Evolutionary conservation across 2,797 vertebrate genomes (phyloP).

Genomic region (Lateolabrax maculatus): DNA sequence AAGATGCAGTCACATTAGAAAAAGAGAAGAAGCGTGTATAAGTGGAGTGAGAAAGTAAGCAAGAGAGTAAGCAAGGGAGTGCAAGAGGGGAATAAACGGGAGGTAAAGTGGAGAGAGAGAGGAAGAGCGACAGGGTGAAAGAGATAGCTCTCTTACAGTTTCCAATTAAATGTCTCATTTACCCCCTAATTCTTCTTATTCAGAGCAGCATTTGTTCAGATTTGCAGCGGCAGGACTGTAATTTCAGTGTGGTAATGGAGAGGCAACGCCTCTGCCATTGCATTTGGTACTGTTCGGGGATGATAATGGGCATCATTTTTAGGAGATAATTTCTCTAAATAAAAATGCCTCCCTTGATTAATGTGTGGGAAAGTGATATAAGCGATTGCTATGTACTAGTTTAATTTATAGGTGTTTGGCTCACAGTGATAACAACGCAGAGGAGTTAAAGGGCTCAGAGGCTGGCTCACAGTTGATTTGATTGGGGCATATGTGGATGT

Average conservation of each 20-base stretch:
- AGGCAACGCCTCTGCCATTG: conserved; percentile 67
- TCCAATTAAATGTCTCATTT: conserved; percentile 90
- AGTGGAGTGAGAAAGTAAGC: conserved; percentile 61
- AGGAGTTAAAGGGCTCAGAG: conserved; percentile 42
- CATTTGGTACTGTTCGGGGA: conserved; percentile 67
- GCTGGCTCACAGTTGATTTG: conserved; percentile 52
- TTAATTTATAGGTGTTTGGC: conserved; percentile 72
- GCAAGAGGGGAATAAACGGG: conserved; percentile 38
- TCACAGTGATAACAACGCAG: conserved; percentile 57
- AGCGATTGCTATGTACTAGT: conserved; percentile 50
- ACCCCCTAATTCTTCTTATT: conserved; percentile 85
- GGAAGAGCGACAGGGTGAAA: conserved; percentile 59
- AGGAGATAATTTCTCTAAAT: conserved; percentile 72
- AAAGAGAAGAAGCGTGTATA: conserved; percentile 54
- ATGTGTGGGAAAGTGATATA: conserved; percentile 65
- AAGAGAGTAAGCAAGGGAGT: conserved; percentile 42
- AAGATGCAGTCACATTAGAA: conserved; percentile 40
- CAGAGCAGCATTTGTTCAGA: conserved; percentile 80
- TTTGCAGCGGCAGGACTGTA: conserved; percentile 78
- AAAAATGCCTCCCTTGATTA: conserved; percentile 74
- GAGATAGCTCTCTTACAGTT: conserved; percentile 79
- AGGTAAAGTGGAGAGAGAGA: conserved; percentile 46
- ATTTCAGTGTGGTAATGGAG: conserved; percentile 80
- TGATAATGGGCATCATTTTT: conserved; percentile 80
- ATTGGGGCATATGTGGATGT: conserved; percentile 18